A percentile compares a stretch with the other conserved stretches of the same genome.
These are phyloP conservation scores for Leptopilina myrica DNA, from an alignment of 2,888 invertebrate genomes.

Conservation along the genomic window DNA sequence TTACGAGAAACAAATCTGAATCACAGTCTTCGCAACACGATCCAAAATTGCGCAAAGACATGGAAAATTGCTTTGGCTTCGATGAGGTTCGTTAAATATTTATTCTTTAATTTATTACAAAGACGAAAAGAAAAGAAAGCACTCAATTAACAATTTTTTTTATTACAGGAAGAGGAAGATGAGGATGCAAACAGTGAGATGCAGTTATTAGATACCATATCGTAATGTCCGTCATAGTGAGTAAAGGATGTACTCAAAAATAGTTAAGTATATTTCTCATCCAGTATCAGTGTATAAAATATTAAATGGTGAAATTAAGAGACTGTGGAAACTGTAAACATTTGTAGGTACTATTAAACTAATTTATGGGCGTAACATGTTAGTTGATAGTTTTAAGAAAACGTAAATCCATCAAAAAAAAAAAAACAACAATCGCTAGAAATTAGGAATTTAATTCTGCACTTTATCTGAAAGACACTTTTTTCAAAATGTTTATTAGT, in stretches of 20 bases:
- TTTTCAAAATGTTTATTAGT: neutral
- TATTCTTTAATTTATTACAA: neutral
- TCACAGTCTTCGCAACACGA: conserved; percentile 65
- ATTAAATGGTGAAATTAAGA: conserved; percentile 20
- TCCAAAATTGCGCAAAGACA: conserved; percentile 80
- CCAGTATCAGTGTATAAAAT: conserved; percentile 60
- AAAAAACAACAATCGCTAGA: no score
- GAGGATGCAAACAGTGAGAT: conserved; percentile 76
- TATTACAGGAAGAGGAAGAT: conserved; percentile 74
- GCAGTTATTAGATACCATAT: conserved; percentile 72
- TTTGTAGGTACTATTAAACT: conserved; percentile 23
- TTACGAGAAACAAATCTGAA: conserved; percentile 52
- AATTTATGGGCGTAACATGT: conserved; percentile 30
- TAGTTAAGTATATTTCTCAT: conserved; percentile 70
- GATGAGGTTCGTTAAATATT: conserved; percentile 80
- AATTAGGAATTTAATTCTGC: neutral
- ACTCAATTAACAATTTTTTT: neutral
- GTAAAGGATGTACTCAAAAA: conserved; percentile 62
- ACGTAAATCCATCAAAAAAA: conserved; percentile 8
- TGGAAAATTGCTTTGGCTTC: conserved; percentile 90
- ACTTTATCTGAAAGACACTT: neutral
- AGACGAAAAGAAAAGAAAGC: neutral
- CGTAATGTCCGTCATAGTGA: conserved; percentile 68
- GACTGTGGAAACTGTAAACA: conserved; percentile 28
- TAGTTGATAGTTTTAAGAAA: conserved; percentile 14